Conservation (phyloP, 2,113 vertebrate species). For the Salvelinus alpinus region DNA sequence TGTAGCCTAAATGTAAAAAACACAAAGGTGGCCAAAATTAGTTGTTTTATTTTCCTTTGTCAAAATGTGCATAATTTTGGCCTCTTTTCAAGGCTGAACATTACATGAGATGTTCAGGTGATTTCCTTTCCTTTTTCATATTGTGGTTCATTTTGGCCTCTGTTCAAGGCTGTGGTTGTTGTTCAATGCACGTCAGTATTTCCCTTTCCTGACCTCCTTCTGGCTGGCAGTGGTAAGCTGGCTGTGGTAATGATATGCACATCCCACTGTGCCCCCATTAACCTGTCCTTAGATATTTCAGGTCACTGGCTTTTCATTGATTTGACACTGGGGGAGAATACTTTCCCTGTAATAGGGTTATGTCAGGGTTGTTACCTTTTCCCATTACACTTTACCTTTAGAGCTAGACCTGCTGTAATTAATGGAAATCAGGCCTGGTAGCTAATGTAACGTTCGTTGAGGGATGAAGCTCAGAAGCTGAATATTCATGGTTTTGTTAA, state of each 20-base stretch:
- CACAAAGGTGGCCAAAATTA: too few relatives aligned
- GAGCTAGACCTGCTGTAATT: conserved; percentile 81
- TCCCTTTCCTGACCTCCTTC: conserved; percentile 50
- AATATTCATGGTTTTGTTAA: conserved; percentile 73
- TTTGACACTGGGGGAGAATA: conserved; percentile 85
- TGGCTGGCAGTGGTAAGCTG: conserved; percentile 66
- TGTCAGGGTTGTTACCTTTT: conserved; percentile 86
- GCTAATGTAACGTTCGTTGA: not conserved
- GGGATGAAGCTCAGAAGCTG: conserved; percentile 63
- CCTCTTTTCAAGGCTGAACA: conserved; percentile 31
- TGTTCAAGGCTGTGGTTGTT: too few relatives aligned
- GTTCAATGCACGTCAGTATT: conserved; percentile 19
- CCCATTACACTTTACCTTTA: conserved; percentile 85
- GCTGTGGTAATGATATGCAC: conserved; percentile 79
- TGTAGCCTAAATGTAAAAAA: too few relatives aligned
- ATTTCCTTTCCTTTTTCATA: too few relatives aligned
- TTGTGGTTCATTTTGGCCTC: too few relatives aligned
- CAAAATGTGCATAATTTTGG: conserved; percentile 4
- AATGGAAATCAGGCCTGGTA: conserved; percentile 86
- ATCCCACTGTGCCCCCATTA: conserved; percentile 81
- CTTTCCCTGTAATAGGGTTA: conserved; percentile 88
- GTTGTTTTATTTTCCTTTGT: too few relatives aligned
- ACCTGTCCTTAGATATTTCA: conserved; percentile 85
- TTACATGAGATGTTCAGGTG: conserved; percentile 1
- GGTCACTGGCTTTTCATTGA: conserved; percentile 89